Conservation (phyloP, 2,113 vertebrate genomes). For the Alligator mississippiensis region DNA sequence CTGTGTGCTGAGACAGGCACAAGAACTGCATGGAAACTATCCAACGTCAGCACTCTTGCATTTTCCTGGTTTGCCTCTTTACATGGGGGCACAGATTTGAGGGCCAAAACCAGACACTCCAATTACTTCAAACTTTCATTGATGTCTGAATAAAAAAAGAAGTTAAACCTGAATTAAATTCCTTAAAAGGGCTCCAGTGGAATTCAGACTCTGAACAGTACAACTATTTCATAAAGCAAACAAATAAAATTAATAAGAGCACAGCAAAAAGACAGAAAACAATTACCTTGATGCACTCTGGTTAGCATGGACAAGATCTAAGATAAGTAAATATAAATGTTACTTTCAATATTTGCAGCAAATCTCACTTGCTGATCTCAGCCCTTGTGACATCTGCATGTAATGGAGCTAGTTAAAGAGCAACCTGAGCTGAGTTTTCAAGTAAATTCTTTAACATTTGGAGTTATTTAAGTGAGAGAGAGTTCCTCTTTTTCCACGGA, state of each 20-base stretch:
- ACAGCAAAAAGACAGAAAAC: background rate
- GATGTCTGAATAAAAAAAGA: background rate
- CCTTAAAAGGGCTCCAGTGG: background rate
- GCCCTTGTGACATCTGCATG: background rate
- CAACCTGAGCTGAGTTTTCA: background rate
- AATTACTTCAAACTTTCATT: background rate
- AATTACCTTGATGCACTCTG: background rate
- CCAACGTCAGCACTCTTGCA: background rate
- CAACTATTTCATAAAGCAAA: background rate
- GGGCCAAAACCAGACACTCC: background rate
- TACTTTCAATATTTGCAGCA: background rate
- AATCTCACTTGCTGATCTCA: background rate
- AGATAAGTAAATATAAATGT: background rate
- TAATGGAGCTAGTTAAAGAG: background rate
- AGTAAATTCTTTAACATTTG: background rate
- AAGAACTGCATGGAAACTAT: background rate
- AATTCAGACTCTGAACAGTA: rapidly evolving
- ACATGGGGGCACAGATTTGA: background rate
- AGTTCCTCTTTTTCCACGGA: background rate
- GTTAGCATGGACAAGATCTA: background rate
- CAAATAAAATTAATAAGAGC: background rate
- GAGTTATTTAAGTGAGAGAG: background rate
- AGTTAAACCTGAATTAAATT: background rate
- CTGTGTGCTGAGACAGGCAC: rapidly evolving
- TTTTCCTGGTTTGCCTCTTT: background rate